These are phyloP conservation scores for Neotoma lepida DNA, from an alignment of 2,113 vertebrate genomes.

Conservation along the genomic window DNA sequence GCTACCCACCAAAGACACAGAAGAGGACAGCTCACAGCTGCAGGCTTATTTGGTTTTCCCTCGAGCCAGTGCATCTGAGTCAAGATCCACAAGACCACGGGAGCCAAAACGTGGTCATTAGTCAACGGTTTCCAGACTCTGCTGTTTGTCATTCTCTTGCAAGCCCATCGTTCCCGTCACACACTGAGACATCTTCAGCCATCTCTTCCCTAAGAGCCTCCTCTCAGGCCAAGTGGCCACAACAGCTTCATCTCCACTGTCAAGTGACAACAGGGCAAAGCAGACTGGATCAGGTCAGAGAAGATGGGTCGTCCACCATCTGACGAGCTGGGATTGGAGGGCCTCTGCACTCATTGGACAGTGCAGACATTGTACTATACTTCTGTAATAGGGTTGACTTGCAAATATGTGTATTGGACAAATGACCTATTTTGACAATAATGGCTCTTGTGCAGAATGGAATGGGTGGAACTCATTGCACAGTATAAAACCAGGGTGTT, in stretches of 20 bases:
- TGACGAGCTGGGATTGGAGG: neutral
- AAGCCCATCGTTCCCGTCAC: neutral
- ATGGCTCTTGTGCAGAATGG: slow-evolving; percentile 8
- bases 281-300: slow-evolving; percentile 4
- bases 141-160: neutral
- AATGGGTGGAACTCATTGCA: neutral
- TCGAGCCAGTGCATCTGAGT: neutral
- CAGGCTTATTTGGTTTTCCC: neutral
- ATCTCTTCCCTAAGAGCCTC: slow-evolving; percentile 14
- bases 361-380: neutral
- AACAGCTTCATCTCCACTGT: neutral
- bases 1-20: neutral
- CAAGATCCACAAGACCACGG: neutral
- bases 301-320: neutral
- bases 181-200: neutral
- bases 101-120: neutral
- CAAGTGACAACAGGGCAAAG: neutral
- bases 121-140: neutral
- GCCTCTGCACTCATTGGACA: slow-evolving; percentile 34
- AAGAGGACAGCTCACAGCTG: neutral
- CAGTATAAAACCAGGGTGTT: neutral
- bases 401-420: neutral
- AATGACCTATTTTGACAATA: slow-evolving; percentile 8
- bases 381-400: slow-evolving; percentile 47
- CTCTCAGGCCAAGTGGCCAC: neutral